A percentile compares a stretch with the other conserved stretches of the same genome.
Conservation (phyloP, 2,888 invertebrate species). For the Mamestra brassicae region DNA sequence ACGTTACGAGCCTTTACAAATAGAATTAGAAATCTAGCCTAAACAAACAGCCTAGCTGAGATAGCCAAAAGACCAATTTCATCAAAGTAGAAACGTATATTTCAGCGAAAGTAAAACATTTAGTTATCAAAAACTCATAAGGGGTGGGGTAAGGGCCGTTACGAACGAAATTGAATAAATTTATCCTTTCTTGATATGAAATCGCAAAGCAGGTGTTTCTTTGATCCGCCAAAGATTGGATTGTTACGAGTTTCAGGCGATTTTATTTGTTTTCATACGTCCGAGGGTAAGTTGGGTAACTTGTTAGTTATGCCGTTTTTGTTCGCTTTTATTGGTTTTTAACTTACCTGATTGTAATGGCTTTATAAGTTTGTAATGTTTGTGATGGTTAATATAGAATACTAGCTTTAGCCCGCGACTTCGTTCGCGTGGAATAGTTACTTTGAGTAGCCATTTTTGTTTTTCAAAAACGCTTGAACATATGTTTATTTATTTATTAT, state of each 20-base stretch:
- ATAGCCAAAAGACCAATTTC: slow-evolving; percentile 40
- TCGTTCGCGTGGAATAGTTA: no score
- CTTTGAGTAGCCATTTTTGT: no score
- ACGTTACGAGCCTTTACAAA: slow-evolving; percentile 13
- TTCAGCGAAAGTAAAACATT: slow-evolving; percentile 46
- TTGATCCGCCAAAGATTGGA: slow-evolving; percentile 69
- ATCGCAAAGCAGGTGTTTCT: slow-evolving; percentile 66
- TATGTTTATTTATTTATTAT: no score
- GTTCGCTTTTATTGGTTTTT: slow-evolving; percentile 33
- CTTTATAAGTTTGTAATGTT: background rate
- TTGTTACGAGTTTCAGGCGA: slow-evolving; percentile 63
- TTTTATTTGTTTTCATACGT: slow-evolving; percentile 64
- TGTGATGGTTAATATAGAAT: no score
- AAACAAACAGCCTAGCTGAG: slow-evolving; percentile 6
- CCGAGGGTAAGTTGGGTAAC: slow-evolving; percentile 42
- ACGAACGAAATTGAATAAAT: slow-evolving; percentile 68
- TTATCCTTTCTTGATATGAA: slow-evolving; percentile 67
- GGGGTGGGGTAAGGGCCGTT: slow-evolving; percentile 47
- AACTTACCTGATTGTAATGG: slow-evolving; percentile 11
- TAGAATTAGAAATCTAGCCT: slow-evolving; percentile 18
- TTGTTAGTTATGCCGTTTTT: slow-evolving; percentile 39
- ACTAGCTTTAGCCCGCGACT: no score
- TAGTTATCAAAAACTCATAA: slow-evolving; percentile 68
- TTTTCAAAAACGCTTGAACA: no score
- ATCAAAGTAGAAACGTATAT: slow-evolving; percentile 29